Evolutionary conservation across 2,113 vertebrate genomes (phyloP), one percentile per base, ranked within the genome.

Genomic region (Aldabrachelys gigantea): DNA sequence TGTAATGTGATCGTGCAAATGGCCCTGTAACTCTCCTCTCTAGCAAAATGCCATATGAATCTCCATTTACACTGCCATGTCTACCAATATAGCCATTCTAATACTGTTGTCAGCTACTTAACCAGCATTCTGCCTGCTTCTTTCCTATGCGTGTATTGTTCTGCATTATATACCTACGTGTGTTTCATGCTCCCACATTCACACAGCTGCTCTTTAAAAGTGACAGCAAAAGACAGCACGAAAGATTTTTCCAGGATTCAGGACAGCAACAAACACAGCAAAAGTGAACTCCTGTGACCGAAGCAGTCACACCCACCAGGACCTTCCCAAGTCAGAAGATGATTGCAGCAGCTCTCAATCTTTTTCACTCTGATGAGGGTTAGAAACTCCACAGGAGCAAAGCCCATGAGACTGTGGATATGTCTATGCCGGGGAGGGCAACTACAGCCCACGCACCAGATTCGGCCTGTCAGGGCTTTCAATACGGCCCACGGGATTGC

Each of bases 151-250:
- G 44, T 29, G 13, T 4, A 17, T 31, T 50, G 78, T 50, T 80
- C 47, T 13, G 22, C 9, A 44, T 24, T 44, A 76, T n/a, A 38
- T 3, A 41, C 10, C 21, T 41, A 75, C 21, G 11, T 76, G 22
- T 11, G 41, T 38, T 44, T 76, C 72, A 4, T 5, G 5, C 31
- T n/a, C 35, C 56, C 25, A 38, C 72, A 13, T 72, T 17, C 2
- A 0, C 52, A 44, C 49, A 35, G 57, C 56, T 7, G 24, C 6
- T 0, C 1, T 1, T 38, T 13, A 5, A 53, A 69, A 69, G 8
- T 17, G 31, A 65, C 14, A 19, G 35, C 65, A 72, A 38, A 75
- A 41, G 69, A 41, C n/a, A 69, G n/a, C 69, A 38, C 44, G 72
- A 76, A 24, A 76, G 10, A 38, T 76, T 17, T 19, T 69, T 69